phyloP scores from a whole-genome alignment of 1,140 invertebrate species.

The Megalopta genalis region DNA sequence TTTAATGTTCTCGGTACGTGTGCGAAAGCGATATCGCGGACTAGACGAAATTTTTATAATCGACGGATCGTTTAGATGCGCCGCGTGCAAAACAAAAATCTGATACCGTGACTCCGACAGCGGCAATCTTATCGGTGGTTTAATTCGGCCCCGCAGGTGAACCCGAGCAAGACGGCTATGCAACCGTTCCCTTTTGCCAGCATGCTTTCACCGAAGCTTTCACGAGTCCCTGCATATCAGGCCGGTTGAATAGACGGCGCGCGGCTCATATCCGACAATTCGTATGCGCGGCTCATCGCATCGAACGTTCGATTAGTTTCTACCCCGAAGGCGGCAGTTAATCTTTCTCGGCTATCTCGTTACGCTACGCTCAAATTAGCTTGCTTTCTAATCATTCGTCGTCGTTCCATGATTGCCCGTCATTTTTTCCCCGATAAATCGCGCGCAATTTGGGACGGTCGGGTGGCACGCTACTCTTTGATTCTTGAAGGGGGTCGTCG shows the following conservation, averaged over 20 bases:
- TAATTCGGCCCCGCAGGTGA: constrained; percentile 27
- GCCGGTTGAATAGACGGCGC: constrained; percentile 41
- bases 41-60: not conserved
- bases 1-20: not conserved
- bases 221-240: constrained; percentile 47
- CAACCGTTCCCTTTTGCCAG: constrained; percentile 2
- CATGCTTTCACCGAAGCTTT: constrained; percentile 36
- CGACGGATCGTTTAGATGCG: no score
- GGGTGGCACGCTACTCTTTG: no score
- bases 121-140: constrained; percentile 41
- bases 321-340: constrained; percentile 48
- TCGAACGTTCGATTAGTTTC: constrained; percentile 45
- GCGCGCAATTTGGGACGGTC: no score
- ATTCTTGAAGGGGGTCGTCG: no score
- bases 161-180: constrained; percentile 34
- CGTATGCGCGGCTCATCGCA: constrained; percentile 45
- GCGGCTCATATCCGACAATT: constrained; percentile 59
- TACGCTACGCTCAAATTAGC: not conserved
- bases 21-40: not conserved
- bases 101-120: constrained; percentile 19
- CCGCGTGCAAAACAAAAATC: not conserved
- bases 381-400: not conserved
- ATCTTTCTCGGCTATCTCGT: constrained; percentile 41
- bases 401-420: not conserved
- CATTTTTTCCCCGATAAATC: no score